Base-by-base conservation (phyloP, 2,797 vertebrate species). In the Darevskia mixta region DNA sequence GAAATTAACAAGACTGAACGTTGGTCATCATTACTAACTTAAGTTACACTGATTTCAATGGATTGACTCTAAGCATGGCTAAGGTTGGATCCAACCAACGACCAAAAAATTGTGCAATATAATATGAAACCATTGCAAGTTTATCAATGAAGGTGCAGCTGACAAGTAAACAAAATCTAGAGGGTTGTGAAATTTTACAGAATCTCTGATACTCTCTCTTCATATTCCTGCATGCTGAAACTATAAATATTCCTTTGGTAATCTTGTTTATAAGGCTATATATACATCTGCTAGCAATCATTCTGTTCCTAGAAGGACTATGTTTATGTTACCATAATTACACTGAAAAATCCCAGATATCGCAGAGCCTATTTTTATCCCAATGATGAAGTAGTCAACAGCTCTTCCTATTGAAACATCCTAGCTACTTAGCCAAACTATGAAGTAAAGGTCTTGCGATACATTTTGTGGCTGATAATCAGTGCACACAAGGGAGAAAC, bases 261-360 rank as follows among this genome's bases (percentile, higher is more conserved):
- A 3, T 67, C 66, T 3, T 91, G 0, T 18, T 0, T 69, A 1
- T 87, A 58, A 73, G 29, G 82, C 87, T 77, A 5, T 75, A 5
- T 75, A 86, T 90, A 13, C 4, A 71, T 88, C 87, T 93, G 0
- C 7, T 88, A 43, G 17, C 15, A 25, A 43, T 89, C 90, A 29
- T 2, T 5, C 5, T 67, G 38, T 2, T 91, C 85, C 82, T 38
- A 82, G 79, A 89, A 89, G 32, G 20, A 4, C 87, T 82, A 45
- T 3, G 8, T 90, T 90, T 87, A 58, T 78, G 7, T 7, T 89
- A 18, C 32, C 71, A 0, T 86, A 78, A 89, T 92, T 83, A 35
- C 11, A 17, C 84, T 82, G 43, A 71, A 25, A 49, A 11, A 81
- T 85, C 78, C 77, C 83, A 35, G 4, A 75, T 87, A 2, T 88